Base-by-base conservation (phyloP, 2,113 vertebrate genomes). In the Ammodytes dubius region DNA sequence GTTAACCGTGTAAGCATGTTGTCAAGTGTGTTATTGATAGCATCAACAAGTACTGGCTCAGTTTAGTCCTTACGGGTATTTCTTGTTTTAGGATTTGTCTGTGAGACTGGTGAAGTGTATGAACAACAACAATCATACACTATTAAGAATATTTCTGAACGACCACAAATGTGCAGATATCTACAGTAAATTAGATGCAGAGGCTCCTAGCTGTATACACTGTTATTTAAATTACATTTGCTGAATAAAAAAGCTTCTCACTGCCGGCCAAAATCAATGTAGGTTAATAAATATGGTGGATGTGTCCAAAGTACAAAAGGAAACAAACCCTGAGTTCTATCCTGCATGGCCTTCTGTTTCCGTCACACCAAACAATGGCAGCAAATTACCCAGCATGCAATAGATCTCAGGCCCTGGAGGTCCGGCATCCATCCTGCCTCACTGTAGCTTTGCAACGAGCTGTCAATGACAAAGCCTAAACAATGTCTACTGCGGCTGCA, bases 381-480 rank as follows among this genome's bases (percentile, higher is more conserved):
- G 70, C 14, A 12, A 90, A 88, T 89, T 89, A 90, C 83, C 84
- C 84, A 87, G 65, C 79, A 76, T 87, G 79, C 86, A 88, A 54
- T 61, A 64, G 65, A 49, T 61, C 15, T 14, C 70, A 57, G 64
- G 83, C 80, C 27, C 89, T 71, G 14, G 46, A 68, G 82, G 86
- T 83, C 83, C 79, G 12, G 82, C 89, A 88, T 91, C 87, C 87
- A 91, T 92, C 87, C 89, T 73, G 15, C 83, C 81, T 84, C 74
- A 58, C 74, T 67, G 65, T 50, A 70, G 77, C 78, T 83, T 70
- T 83, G 76, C 89, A 90, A 81, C 87, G 77, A 57, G 74, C 85
- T 85, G 84, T 91, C 87, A 88, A 50, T 79, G 73, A 86, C 82
- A 61, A 8, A 57, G 79, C 71, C 74, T 76, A 87, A 88, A 88